Conservation (phyloP, 2,113 vertebrate species). For the Chiloscyllium plagiosum region DNA sequence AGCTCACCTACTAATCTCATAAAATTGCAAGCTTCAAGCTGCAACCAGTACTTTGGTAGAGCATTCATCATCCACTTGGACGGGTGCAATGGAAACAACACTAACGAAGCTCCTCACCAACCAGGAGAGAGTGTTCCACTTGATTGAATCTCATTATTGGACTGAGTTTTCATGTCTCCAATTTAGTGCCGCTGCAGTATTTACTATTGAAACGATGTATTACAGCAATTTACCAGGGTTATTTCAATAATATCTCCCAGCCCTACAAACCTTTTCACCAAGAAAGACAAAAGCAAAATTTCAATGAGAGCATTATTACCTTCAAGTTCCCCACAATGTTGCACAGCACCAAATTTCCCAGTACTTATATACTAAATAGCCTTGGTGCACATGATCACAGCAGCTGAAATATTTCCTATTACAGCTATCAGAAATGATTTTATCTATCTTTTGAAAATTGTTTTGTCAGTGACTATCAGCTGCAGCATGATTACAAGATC, state of each 20-base stretch:
- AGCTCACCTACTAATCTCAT: background rate
- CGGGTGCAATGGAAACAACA: background rate
- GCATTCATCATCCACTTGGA: background rate
- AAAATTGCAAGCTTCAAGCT: background rate
- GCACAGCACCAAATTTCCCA: background rate
- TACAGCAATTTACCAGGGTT: background rate
- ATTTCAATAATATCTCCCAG: background rate
- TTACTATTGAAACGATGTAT: background rate
- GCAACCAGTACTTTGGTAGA: background rate
- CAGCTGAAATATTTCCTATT: background rate
- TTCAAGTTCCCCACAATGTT: background rate
- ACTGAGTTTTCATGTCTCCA: background rate
- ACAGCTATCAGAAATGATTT: background rate
- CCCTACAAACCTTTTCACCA: background rate
- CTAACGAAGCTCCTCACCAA: background rate
- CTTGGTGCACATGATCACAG: background rate
- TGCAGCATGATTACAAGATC: background rate
- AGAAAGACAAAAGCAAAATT: background rate
- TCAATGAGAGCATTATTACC: background rate
- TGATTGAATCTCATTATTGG: background rate
- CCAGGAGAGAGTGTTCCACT: background rate
- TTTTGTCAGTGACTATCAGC: background rate
- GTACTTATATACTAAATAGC: background rate
- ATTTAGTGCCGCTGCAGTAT: background rate
- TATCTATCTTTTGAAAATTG: background rate